Conservation (phyloP, 2,797 vertebrate species). For the Microctenopoma steveboyesi region DNA sequence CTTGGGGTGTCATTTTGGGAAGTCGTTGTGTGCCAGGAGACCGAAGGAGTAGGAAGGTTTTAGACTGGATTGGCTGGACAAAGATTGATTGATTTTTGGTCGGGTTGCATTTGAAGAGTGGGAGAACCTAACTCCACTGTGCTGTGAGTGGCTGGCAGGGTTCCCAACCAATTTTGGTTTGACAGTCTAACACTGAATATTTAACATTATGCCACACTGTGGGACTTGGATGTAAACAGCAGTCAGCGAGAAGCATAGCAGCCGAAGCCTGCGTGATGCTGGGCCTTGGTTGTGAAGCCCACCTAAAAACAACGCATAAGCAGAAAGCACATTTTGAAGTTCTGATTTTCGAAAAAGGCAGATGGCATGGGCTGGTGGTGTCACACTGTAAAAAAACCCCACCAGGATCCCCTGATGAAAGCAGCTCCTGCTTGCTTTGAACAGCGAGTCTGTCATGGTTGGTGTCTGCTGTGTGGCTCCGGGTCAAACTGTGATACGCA, state of each 20-base stretch:
- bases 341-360: slow-evolving; percentile 82
- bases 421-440: slow-evolving; percentile 82
- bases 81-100: slow-evolving; percentile 48
- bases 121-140: slow-evolving; percentile 45
- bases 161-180: slow-evolving; percentile 76
- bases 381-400: slow-evolving; percentile 61
- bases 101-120: slow-evolving; percentile 41
- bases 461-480: slow-evolving; percentile 81
- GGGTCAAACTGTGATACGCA: slow-evolving; percentile 82
- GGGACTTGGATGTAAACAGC: slow-evolving; percentile 74
- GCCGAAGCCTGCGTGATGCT: slow-evolving; percentile 67
- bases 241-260: slow-evolving; percentile 64
- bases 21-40: slow-evolving; percentile 23
- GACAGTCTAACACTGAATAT: slow-evolving; percentile 85
- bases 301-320: slow-evolving; percentile 69
- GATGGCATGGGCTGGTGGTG: slow-evolving; percentile 83
- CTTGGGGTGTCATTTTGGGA: slow-evolving; percentile 31
- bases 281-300: slow-evolving; percentile 70
- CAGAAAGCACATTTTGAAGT: slow-evolving; percentile 77
- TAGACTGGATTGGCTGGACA: slow-evolving; percentile 43
- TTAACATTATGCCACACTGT: slow-evolving; percentile 77
- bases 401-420: slow-evolving; percentile 84
- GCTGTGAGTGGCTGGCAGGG: slow-evolving; percentile 72
- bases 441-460: slow-evolving; percentile 81
- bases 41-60: slow-evolving; percentile 31